Evolutionary conservation across 2,888 invertebrate genomes (phyloP), one percentile per base, ranked within the genome.

Genomic region (Cephus pulcher): DNA sequence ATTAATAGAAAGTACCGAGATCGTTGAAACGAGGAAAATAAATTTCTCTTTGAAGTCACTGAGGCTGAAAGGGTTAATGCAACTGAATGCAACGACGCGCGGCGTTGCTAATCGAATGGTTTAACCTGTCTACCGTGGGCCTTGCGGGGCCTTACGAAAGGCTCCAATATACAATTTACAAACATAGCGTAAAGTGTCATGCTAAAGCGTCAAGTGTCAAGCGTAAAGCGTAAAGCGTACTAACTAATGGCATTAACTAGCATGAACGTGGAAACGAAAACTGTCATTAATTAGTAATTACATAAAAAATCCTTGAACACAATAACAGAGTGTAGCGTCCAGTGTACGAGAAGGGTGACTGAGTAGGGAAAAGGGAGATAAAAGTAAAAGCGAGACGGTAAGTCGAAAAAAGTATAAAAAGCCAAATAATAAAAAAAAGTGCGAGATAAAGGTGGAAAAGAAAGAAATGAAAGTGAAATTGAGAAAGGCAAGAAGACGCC

Each of bases 271-370:
- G 23, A 56, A 56, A 56, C 9, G 23, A 23, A 56, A 6, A 0
- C 1, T 23, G 40, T 9, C 2, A 23, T 15, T 23, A 40, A 40
- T 40, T 56, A 23, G 9, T 56, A 56, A 15, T 23, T 56, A 56
- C 9, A 56, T 40, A 6, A 15, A 56, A 56, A 23, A 56, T 23
- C 6, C 23, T 1, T 23, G 40, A 23, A 9, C 15, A 15, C 9
- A 56, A 23, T 9, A 15, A 40, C 15, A 23, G 6, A 9, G 40
- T 23, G 23, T 23, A 56, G 9, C 32, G 56, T 73, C n/a, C 71
- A 74, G 69, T 56, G 12, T 70, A 74, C 78, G 76, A 76, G 75
- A 78, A 76, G 76, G 74, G 70, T 71, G 75, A 30, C 74, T 71
- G 34, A 73, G 32, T 34, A 75, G n/a, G 71, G 34, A 71, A 77